These are phyloP conservation scores for Poecilus cupreus DNA, from an alignment of 2,888 invertebrate genomes.

Conservation along the genomic window DNA sequence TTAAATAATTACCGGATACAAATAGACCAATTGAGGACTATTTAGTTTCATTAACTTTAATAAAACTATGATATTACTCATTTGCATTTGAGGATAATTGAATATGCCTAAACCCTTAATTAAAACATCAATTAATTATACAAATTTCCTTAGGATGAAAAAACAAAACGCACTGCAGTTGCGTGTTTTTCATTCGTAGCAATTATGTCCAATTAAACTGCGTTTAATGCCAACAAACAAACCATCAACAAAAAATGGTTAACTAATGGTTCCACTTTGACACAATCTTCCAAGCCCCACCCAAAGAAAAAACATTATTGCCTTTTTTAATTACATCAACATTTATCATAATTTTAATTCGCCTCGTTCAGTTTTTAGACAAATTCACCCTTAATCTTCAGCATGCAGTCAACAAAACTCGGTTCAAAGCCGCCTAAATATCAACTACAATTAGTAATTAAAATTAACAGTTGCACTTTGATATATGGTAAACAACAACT, in stretches of 20 bases:
- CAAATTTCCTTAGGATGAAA: not conserved
- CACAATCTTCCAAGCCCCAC: not conserved
- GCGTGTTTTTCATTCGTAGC: not conserved
- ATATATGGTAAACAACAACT: too few relatives aligned
- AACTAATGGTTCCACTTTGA: not conserved
- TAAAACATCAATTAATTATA: not conserved
- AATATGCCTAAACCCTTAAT: not conserved
- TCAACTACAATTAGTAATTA: too few relatives aligned
- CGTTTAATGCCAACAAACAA: not conserved
- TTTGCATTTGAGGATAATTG: not conserved
- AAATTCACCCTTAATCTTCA: too few relatives aligned
- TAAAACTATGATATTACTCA: too few relatives aligned
- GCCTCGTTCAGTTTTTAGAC: too few relatives aligned
- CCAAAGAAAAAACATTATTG: not conserved
- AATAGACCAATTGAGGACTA: too few relatives aligned
- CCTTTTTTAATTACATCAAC: not conserved
- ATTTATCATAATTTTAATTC: not conserved
- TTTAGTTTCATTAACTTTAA: too few relatives aligned
- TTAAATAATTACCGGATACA: not conserved
- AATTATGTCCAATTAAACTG: not conserved
- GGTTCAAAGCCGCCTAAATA: too few relatives aligned
- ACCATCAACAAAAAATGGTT: not conserved
- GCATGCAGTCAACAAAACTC: too few relatives aligned
- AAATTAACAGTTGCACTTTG: too few relatives aligned
- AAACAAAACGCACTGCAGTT: not conserved